A percentile compares a stretch with the other conserved stretches of the same genome.
Evolutionary conservation across 2,888 invertebrate genomes (phyloP).

Genomic region (Antitype chi): DNA sequence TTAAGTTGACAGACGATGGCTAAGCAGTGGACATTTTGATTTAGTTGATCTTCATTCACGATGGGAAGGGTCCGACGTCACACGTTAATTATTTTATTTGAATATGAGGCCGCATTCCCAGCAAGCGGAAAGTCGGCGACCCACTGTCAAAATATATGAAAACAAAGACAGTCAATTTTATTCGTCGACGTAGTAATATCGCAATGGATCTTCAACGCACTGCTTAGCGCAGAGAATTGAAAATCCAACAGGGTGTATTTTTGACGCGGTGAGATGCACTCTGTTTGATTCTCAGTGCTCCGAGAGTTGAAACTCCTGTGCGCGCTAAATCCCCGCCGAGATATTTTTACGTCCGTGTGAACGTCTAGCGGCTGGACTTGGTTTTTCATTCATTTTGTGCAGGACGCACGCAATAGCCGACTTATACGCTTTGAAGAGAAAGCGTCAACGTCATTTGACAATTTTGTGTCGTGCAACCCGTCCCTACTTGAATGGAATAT

Average conservation of each 20-base stretch:
- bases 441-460: not conserved
- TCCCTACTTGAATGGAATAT: not conserved
- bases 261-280: too few species aligned
- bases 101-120: not conserved
- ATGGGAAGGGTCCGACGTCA: not conserved
- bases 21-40: slow-evolving; percentile 2
- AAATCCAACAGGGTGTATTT: too few species aligned
- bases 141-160: not conserved
- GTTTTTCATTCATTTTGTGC: not conserved
- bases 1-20: not conserved
- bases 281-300: too few species aligned
- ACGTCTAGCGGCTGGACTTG: not conserved
- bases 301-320: too few species aligned
- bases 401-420: not conserved
- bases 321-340: too few species aligned
- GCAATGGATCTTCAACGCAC: too few species aligned
- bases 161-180: not conserved
- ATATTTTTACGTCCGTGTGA: too few species aligned
- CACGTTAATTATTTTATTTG: not conserved
- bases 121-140: not conserved
- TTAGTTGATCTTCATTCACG: slow-evolving; percentile 1
- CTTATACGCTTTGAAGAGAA: not conserved
- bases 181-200: too few species aligned
- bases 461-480: not conserved
- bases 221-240: too few species aligned